Conservation (phyloP, 2,113 vertebrate genomes). For the Romanogobio albipinnatus region DNA sequence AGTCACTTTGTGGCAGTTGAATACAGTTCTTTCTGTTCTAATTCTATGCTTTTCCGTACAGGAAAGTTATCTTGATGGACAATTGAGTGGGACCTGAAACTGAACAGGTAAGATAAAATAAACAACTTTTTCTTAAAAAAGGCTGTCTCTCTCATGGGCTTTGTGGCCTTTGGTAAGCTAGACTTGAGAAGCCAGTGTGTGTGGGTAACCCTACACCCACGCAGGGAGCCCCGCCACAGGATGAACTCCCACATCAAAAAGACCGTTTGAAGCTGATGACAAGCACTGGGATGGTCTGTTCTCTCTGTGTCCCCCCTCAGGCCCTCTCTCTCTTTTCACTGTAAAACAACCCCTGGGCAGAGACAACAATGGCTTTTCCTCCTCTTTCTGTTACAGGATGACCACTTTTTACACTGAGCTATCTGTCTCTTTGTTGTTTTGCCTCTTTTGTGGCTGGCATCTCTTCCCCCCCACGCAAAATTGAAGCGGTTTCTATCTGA, state of each 20-base stretch:
- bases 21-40: slow-evolving; percentile 27
- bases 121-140: slow-evolving; percentile 55
- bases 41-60: slow-evolving; percentile 30
- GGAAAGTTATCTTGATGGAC: slow-evolving; percentile 50
- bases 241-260: slow-evolving; percentile 73
- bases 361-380: slow-evolving; percentile 69
- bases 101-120: slow-evolving; percentile 54
- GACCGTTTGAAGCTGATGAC: slow-evolving; percentile 75
- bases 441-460: slow-evolving; percentile 47
- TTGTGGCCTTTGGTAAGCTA: slow-evolving; percentile 50
- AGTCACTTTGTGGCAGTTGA: slow-evolving; percentile 8
- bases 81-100: slow-evolving; percentile 55
- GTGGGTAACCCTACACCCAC: slow-evolving; percentile 72
- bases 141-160: slow-evolving; percentile 49
- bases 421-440: slow-evolving; percentile 55
- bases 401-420: slow-evolving; percentile 50
- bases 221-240: slow-evolving; percentile 61
- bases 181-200: slow-evolving; percentile 59
- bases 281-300: slow-evolving; percentile 67
- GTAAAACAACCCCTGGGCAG: slow-evolving; percentile 66
- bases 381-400: slow-evolving; percentile 57
- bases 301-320: slow-evolving; percentile 58
- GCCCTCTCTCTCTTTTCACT: slow-evolving; percentile 65
- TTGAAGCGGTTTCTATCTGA: slow-evolving; percentile 32
- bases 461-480: slow-evolving; percentile 44